Evolutionary conservation across 2,113 vertebrate species (phyloP).

Genomic region (Apodemus speciosus): DNA sequence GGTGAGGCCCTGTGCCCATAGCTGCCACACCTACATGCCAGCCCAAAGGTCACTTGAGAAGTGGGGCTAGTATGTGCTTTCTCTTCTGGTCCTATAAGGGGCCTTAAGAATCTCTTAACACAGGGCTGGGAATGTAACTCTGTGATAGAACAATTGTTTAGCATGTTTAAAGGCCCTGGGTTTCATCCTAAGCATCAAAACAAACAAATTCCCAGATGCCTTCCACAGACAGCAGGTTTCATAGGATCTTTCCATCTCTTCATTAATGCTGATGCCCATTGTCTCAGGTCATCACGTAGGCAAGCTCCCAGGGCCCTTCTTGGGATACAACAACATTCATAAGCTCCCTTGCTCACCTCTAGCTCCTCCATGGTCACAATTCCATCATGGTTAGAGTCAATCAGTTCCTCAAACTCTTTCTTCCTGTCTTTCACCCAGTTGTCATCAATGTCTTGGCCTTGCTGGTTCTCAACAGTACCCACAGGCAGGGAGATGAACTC

Average conservation of each 20-base stretch:
- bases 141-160: no score
- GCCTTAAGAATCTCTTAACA: background rate
- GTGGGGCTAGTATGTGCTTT: background rate
- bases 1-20: background rate
- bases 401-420: conserved; percentile 96
- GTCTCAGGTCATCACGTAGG: background rate
- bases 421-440: conserved; percentile 95
- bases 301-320: background rate
- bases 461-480: conserved; percentile 96
- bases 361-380: conserved; percentile 96
- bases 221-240: background rate
- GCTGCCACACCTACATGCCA: background rate
- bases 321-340: background rate
- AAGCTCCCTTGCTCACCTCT: conserved; percentile 87
- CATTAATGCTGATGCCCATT: background rate
- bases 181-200: background rate
- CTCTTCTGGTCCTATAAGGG: background rate
- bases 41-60: background rate
- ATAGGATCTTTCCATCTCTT: background rate
- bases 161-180: background rate
- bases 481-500: conserved; percentile 96
- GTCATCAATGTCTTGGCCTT: conserved; percentile 95
- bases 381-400: conserved; percentile 90
- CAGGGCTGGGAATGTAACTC: background rate
- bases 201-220: background rate